A percentile compares a stretch with the other conserved stretches of the same genome.
These are phyloP conservation scores for Periparus ater DNA, from an alignment of 2,797 vertebrate genomes.

Conservation along the genomic window DNA sequence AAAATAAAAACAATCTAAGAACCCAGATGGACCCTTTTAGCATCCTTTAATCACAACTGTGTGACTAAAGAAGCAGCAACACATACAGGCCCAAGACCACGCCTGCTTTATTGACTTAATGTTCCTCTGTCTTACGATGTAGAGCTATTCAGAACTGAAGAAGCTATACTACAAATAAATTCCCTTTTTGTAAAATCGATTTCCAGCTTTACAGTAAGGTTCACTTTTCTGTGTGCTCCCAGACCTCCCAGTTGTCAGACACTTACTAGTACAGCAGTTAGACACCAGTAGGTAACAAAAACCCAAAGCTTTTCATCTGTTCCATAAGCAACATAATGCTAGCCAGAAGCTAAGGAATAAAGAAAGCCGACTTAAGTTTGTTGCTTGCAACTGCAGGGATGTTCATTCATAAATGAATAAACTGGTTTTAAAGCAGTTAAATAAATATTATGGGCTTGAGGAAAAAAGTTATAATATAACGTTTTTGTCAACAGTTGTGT, in stretches of 20 bases:
- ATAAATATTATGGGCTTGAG: not conserved
- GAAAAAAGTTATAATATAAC: not conserved
- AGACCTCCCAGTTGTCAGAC: not conserved
- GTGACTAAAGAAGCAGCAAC: not conserved
- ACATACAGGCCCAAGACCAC: not conserved
- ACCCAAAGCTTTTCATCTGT: not conserved
- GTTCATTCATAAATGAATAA: not conserved
- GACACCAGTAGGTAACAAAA: not conserved
- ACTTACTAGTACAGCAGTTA: not conserved
- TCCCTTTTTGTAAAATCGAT: not conserved
- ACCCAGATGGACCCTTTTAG: not conserved
- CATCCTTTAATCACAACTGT: not conserved
- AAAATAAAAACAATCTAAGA: not conserved
- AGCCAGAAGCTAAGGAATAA: not conserved
- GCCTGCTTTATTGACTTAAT: not conserved
- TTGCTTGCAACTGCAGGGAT: not conserved
- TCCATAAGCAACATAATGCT: not conserved
- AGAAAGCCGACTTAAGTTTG: not conserved
- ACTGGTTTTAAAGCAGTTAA: not conserved
- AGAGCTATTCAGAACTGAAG: not conserved
- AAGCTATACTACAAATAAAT: not conserved
- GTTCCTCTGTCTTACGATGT: not conserved
- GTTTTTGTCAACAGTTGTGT: not conserved
- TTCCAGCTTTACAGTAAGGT: not conserved
- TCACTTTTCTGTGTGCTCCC: not conserved